Conservation (phyloP, 2,113 vertebrate species). For the Mormyrus iriodes region DNA sequence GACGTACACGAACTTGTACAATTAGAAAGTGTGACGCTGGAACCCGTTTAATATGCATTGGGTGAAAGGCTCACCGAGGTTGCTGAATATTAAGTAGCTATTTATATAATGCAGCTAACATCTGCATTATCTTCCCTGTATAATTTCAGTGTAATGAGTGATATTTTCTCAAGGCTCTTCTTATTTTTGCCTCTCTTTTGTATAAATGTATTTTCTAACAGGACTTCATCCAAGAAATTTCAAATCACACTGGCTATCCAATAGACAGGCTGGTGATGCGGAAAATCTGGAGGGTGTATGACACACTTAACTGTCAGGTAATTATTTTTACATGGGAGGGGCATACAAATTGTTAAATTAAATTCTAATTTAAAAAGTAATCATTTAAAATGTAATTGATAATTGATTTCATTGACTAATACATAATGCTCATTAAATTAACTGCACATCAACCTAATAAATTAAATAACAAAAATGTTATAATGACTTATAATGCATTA, state of each 20-base stretch:
- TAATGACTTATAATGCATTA: not conserved
- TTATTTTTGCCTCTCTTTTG: not conserved
- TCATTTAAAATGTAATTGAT: not conserved
- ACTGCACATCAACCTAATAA: not conserved
- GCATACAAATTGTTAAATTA: not conserved
- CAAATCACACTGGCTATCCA: conserved; percentile 53
- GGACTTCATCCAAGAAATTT: conserved; percentile 50
- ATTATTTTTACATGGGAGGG: not conserved
- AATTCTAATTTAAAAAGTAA: not conserved
- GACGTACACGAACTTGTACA: not conserved
- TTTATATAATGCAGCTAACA: conserved; percentile 7
- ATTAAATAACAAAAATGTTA: conserved; percentile 1
- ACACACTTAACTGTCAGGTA: conserved; percentile 54
- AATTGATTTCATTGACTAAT: not conserved
- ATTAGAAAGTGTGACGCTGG: not conserved
- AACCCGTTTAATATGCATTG: conserved; percentile 14
- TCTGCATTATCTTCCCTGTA: not conserved
- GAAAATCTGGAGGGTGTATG: conserved; percentile 52
- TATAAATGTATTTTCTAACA: conserved; percentile 19
- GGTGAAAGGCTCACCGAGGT: conserved; percentile 3
- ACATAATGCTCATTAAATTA: not conserved
- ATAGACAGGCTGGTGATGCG: conserved; percentile 39
- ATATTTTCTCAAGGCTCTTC: not conserved
- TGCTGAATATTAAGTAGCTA: not conserved
- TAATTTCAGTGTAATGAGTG: not conserved